Evolutionary conservation across 2,797 vertebrate genomes (phyloP).

Genomic region (Gallinago stenura): DNA sequence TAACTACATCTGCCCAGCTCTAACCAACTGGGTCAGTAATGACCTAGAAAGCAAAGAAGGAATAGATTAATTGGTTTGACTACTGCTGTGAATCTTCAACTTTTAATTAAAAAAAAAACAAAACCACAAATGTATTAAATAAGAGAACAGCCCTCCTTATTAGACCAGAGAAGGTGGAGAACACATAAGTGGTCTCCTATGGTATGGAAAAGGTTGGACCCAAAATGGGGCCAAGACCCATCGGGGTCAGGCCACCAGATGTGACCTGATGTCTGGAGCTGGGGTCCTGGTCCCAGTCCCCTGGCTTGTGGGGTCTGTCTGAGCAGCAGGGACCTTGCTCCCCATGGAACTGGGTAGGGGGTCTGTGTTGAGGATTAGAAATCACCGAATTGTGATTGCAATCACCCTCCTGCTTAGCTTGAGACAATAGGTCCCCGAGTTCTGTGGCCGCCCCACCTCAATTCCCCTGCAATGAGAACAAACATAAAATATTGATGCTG

Average conservation of each 20-base stretch:
- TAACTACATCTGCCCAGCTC: neutral
- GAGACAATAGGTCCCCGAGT: neutral
- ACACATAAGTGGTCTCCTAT: neutral
- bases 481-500: neutral
- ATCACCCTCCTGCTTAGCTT: neutral
- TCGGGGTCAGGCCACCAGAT: rapidly evolving
- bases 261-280: neutral
- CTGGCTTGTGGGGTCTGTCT: neutral
- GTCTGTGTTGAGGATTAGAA: neutral
- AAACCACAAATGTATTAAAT: neutral
- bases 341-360: neutral
- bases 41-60: neutral
- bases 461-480: neutral
- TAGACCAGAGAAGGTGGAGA: neutral
- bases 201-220: rapidly evolving
- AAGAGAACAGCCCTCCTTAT: neutral
- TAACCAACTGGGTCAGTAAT: neutral
- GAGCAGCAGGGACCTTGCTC: neutral
- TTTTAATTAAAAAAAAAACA: neutral
- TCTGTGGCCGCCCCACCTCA: rapidly evolving
- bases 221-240: neutral
- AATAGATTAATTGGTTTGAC: neutral
- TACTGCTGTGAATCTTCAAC: neutral
- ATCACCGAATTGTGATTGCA: neutral
- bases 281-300: neutral